Evolutionary conservation across 2,797 vertebrate species (phyloP), one percentile per base, ranked within the genome.

Genomic region (Pterois miles): DNA sequence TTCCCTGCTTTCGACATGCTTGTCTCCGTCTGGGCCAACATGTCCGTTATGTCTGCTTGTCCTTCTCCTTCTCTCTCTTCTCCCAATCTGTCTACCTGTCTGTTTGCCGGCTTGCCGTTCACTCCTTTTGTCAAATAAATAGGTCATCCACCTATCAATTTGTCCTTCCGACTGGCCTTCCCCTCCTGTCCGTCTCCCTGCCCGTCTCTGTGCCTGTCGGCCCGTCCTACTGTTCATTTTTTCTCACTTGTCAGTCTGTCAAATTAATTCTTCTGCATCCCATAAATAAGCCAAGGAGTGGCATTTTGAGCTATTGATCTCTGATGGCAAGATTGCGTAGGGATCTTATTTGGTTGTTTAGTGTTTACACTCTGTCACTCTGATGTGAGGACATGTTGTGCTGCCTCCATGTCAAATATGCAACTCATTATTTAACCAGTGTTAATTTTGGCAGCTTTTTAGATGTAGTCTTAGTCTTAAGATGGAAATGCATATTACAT

Each of bases 271-370:
- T 64, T 65, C 56, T 52, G 33, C 12, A 1, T 60, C 38, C 48
- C 53, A 43, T 59, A 78, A 89, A 81, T 81, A 74, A 88, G 82
- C 54, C 54, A 75, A 53, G 13, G 56, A 72, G 20, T 69, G 80
- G 64, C 74, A 76, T 86, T 88, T 78, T 76, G 43, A 81, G 69
- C 43, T 63, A 66, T 83, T 79, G 81, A 88, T 89, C 81, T 23
- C n/a, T 8, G 50, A 4, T 8, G 6, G 7, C 12, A 71, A 33
- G 62, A 80, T 71, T 66, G 69, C 68, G 64, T 52, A 23, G 40
- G 71, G 76, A 71, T 76, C 78, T 78, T 52, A 64, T 65, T 5
- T 59, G 56, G 40, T 66, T 29, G 13, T 59, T 43, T 65, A 60
- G 38, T 83, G 76, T 81, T 84, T 79, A 74, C 64, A 73, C 74